Evolutionary conservation across 2,797 vertebrate species (phyloP).

Genomic region (Benthosema pterotum): DNA sequence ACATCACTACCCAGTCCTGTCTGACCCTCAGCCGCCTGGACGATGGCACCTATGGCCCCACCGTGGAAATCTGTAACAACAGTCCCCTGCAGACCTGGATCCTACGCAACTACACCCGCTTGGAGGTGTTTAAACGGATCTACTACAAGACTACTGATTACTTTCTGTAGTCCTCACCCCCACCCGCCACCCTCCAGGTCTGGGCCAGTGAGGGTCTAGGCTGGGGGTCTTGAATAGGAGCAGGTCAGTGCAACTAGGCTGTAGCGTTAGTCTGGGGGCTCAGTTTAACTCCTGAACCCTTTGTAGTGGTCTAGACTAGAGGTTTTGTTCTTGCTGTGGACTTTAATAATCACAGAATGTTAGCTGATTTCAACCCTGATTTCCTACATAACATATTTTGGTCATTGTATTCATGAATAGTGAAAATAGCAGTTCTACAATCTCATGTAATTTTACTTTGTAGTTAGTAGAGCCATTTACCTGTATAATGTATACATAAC

Average conservation of each 20-base stretch:
- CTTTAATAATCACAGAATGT: no score
- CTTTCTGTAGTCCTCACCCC: constrained; percentile 79
- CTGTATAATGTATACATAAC: background rate
- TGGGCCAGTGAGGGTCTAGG: constrained; percentile 21
- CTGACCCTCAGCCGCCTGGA: constrained; percentile 88
- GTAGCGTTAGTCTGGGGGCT: constrained; percentile 1
- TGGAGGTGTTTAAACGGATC: constrained; percentile 88
- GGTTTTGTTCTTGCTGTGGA: background rate
- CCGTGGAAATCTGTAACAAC: constrained; percentile 88
- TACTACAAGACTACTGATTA: constrained; percentile 91
- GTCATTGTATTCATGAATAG: no score
- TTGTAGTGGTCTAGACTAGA: constrained; percentile 27
- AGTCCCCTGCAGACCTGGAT: constrained; percentile 85
- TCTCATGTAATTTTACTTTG: no score
- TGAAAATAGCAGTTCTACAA: no score
- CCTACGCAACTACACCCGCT: constrained; percentile 87
- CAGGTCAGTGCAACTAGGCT: constrained; percentile 70
- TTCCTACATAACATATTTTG: no score
- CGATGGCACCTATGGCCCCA: constrained; percentile 86
- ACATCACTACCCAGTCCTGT: constrained; percentile 93
- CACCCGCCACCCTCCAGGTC: constrained; percentile 6
- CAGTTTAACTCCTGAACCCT: constrained; percentile 9
- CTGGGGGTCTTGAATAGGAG: constrained; percentile 48
- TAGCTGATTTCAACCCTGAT: no score
- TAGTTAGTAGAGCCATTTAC: background rate